A percentile compares a stretch with the other conserved stretches of the same genome.
Conservation (phyloP, 1,140 invertebrate species). For the Rhagoletis zephyria region DNA sequence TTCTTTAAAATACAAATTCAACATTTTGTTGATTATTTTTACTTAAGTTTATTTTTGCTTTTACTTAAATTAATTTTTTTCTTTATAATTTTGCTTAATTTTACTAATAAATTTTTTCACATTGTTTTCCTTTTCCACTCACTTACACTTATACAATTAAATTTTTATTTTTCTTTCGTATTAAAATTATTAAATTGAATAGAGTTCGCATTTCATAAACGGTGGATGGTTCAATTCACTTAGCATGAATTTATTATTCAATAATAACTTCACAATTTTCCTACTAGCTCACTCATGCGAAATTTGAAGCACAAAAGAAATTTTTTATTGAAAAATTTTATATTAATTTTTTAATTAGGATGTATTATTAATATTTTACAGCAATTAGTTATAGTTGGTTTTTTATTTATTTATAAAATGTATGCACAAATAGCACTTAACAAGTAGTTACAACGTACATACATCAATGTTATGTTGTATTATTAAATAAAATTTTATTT, state of each 20-base stretch:
- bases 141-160: slow-evolving; percentile 62
- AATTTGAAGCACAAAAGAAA: slow-evolving; percentile 23
- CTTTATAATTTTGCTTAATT: slow-evolving; percentile 33
- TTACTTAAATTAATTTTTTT: neutral
- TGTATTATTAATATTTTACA: slow-evolving; percentile 43
- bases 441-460: slow-evolving; percentile 36
- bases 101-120: slow-evolving; percentile 52
- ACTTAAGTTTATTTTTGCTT: neutral
- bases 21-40: slow-evolving; percentile 9
- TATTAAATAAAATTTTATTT: too few species aligned
- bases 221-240: slow-evolving; percentile 70
- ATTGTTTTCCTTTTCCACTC: slow-evolving; percentile 60
- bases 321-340: neutral
- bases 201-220: slow-evolving; percentile 70
- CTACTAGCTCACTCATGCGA: neutral
- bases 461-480: neutral
- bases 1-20: slow-evolving; percentile 44
- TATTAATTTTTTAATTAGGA: neutral
- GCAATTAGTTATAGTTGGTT: neutral
- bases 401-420: neutral
- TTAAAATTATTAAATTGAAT: slow-evolving; percentile 63
- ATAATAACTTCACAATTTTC: slow-evolving; percentile 21
- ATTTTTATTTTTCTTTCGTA: too few species aligned
- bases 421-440: slow-evolving; percentile 48
- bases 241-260: slow-evolving; percentile 34